These are phyloP conservation scores for Acronicta aceris DNA, from an alignment of 2,888 invertebrate species.

Conservation along the genomic window DNA sequence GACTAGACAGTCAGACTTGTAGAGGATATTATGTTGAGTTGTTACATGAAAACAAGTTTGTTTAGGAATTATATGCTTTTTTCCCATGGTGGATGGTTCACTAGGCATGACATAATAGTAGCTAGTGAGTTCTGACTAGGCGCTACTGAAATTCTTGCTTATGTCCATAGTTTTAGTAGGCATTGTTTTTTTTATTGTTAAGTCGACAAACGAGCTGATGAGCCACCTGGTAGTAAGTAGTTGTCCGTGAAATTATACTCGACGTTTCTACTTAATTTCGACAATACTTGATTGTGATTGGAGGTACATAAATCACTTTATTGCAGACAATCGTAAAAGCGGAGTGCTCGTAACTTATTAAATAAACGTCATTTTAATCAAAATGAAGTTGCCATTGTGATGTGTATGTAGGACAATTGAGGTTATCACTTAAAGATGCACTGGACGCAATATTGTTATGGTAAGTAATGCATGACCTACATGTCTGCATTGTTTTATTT, in stretches of 20 bases:
- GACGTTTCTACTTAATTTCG: slow-evolving; percentile 5
- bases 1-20: too few relatives aligned
- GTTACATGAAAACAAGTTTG: too few relatives aligned
- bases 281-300: slow-evolving; percentile 35
- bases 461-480: slow-evolving; percentile 25
- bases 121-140: too few relatives aligned
- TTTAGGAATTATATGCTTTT: too few relatives aligned
- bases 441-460: slow-evolving; percentile 4
- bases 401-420: slow-evolving; percentile 43
- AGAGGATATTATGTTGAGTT: too few relatives aligned
- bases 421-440: slow-evolving; percentile 38
- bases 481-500: slow-evolving; percentile 9
- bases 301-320: slow-evolving; percentile 63
- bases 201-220: too few relatives aligned
- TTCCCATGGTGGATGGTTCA: too few relatives aligned
- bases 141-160: too few relatives aligned
- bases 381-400: slow-evolving; percentile 48
- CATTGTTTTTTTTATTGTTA: too few relatives aligned
- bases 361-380: slow-evolving; percentile 59
- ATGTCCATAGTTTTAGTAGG: too few relatives aligned
- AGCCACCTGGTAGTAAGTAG: too few relatives aligned
- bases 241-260: background rate
- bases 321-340: slow-evolving; percentile 67
- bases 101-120: too few relatives aligned
- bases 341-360: slow-evolving; percentile 61